Evolutionary conservation across 2,888 invertebrate species (phyloP).

Genomic region (Exephanes ischioxanthus): DNA sequence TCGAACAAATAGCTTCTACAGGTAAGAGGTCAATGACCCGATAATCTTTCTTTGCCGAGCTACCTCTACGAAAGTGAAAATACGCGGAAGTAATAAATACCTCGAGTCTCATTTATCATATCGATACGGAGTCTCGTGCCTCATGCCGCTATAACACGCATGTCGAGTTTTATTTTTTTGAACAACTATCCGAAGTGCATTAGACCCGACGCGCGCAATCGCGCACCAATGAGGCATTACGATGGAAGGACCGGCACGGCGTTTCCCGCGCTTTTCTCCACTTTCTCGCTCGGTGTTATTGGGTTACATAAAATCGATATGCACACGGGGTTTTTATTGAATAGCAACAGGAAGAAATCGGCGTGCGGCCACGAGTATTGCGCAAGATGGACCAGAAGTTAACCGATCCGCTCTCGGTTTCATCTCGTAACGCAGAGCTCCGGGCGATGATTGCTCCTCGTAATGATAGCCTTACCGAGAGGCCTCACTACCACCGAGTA

Average conservation of each 20-base stretch:
- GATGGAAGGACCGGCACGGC: background rate
- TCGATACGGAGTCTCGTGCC: background rate
- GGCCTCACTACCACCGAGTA: conserved; percentile 10
- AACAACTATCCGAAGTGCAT: conserved; percentile 16
- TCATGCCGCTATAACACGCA: background rate
- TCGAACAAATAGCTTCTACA: background rate
- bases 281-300: conserved; percentile 20
- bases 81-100: conserved; percentile 1
- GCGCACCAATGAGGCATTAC: background rate
- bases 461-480: conserved; percentile 53
- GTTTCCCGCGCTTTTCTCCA: conserved; percentile 39
- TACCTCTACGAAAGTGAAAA: background rate
- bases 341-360: conserved; percentile 38
- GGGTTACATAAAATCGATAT: conserved; percentile 45
- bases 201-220: background rate
- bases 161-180: background rate
- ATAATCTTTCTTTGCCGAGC: background rate
- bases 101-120: background rate
- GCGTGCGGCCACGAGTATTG: conserved; percentile 22
- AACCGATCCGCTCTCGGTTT: conserved; percentile 36
- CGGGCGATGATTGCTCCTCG: conserved; percentile 49
- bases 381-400: conserved; percentile 47
- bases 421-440: conserved; percentile 14
- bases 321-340: background rate
- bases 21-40: background rate